A percentile compares a stretch with the other conserved stretches of the same genome.
Evolutionary conservation across 2,797 vertebrate species (phyloP).

Genomic region (Psittacula echo): DNA sequence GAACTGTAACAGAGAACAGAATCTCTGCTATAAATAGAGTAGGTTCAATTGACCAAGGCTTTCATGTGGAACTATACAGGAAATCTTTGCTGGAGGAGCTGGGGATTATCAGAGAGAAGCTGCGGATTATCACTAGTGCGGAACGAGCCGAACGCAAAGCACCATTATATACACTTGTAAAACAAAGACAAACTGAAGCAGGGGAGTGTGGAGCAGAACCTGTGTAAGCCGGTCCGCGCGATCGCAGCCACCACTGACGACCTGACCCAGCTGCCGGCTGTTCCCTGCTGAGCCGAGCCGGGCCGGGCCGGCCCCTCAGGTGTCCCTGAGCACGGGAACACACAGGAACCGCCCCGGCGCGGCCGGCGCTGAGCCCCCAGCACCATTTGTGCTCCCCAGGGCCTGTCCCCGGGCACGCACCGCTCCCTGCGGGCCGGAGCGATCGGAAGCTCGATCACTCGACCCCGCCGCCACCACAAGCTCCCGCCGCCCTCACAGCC

Average conservation of each 20-base stretch:
- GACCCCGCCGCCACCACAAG: not conserved
- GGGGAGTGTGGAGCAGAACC: rapidly evolving
- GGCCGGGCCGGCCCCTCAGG: not conserved
- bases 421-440: not conserved
- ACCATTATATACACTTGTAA: rapidly evolving
- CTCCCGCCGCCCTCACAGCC: rapidly evolving
- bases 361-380: not conserved
- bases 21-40: rapidly evolving
- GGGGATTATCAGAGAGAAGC: not conserved
- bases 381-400: rapidly evolving
- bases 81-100: not conserved
- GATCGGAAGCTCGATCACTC: rapidly evolving
- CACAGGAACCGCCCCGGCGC: rapidly evolving
- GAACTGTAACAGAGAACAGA: not conserved
- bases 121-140: not conserved
- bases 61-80: not conserved
- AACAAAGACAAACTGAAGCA: not conserved
- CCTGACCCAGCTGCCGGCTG: not conserved
- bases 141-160: not conserved
- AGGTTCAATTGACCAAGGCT: not conserved
- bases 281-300: not conserved
- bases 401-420: not conserved
- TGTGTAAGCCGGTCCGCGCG: rapidly evolving
- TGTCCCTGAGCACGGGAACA: rapidly evolving
- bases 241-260: not conserved